A percentile compares a stretch with the other conserved stretches of the same genome.
These are phyloP conservation scores for Pitta sordida DNA, from an alignment of 2,113 vertebrate species.

Conservation along the genomic window DNA sequence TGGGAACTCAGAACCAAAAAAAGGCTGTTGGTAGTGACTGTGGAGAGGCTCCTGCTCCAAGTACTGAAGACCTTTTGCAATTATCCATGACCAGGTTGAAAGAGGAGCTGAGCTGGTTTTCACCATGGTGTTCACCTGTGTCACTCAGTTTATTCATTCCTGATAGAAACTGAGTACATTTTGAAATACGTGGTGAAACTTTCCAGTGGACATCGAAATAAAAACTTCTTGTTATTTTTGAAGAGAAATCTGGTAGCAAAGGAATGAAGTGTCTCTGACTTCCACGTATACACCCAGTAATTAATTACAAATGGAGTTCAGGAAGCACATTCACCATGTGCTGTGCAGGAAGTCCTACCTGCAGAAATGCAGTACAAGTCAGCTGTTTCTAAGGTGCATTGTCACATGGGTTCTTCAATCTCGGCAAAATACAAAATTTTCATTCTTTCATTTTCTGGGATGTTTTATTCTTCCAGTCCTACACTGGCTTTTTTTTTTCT, in stretches of 20 bases:
- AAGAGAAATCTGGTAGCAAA: neutral
- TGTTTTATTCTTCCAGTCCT: neutral
- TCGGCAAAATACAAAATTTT: neutral
- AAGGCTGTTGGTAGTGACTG: neutral
- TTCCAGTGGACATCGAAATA: neutral
- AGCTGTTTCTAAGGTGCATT: neutral
- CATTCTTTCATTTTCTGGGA: neutral
- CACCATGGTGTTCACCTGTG: fast-evolving
- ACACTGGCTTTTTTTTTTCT: too few relatives aligned
- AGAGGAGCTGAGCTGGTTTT: neutral
- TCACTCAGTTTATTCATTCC: neutral
- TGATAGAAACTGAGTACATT: neutral
- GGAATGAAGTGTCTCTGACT: neutral
- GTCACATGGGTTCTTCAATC: neutral
- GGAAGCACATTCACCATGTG: fast-evolving
- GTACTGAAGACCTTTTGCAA: neutral
- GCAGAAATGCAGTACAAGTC: neutral
- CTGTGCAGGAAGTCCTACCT: neutral
- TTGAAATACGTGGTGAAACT: neutral
- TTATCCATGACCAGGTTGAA: neutral
- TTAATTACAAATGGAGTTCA: neutral
- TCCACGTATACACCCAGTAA: neutral
- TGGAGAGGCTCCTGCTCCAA: neutral
- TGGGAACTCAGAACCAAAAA: neutral
- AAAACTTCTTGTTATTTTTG: neutral